These are phyloP conservation scores for Paedocypris sp. DNA, from an alignment of 2,113 vertebrate genomes.

Conservation along the genomic window DNA sequence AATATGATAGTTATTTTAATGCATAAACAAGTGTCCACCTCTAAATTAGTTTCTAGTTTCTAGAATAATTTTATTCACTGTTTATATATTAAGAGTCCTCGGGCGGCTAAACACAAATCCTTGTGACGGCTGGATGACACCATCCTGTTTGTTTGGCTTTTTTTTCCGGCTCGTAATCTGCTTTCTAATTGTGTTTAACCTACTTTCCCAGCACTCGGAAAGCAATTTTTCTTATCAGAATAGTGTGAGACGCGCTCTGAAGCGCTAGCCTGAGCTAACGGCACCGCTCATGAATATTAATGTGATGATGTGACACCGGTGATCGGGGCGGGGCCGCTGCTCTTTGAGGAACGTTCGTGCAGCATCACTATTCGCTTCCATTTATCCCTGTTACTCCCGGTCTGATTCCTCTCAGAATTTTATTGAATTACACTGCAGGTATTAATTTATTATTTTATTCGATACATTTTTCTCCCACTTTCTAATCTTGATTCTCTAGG, in stretches of 20 bases:
- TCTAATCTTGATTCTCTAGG: too few relatives aligned
- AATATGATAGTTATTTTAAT: too few relatives aligned
- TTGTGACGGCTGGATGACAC: not conserved
- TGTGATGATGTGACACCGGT: not conserved
- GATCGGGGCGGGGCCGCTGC: not conserved
- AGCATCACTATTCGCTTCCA: too few relatives aligned
- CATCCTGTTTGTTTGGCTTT: not conserved
- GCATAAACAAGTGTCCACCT: too few relatives aligned
- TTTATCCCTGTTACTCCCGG: too few relatives aligned
- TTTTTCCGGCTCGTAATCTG: not conserved
- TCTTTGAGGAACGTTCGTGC: too few relatives aligned
- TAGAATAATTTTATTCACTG: too few relatives aligned
- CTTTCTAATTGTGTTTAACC: constrained; percentile 5
- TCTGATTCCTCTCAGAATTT: too few relatives aligned
- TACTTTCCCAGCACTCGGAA: not conserved
- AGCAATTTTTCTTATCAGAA: constrained; percentile 1
- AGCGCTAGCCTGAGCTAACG: not conserved
- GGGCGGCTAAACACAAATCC: not conserved
- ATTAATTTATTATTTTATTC: too few relatives aligned
- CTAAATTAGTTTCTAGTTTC: too few relatives aligned
- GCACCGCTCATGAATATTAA: not conserved
- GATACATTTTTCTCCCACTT: too few relatives aligned
- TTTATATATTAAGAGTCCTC: not conserved
- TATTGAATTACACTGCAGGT: too few relatives aligned
- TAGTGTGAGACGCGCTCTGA: not conserved